Conservation (phyloP, 2,797 vertebrate genomes). For the Phylloscopus collybita region DNA sequence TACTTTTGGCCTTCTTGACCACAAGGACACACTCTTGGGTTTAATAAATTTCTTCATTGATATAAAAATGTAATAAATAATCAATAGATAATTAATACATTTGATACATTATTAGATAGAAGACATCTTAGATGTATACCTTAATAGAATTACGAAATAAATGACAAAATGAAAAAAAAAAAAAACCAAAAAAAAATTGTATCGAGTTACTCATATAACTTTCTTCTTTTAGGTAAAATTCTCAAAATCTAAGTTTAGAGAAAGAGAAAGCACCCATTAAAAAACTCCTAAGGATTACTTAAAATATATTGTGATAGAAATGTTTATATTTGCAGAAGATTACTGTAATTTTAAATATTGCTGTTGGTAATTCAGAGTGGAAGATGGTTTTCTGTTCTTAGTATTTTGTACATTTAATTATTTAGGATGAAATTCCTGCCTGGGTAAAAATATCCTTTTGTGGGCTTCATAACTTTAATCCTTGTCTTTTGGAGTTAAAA, state of each 20-base stretch:
- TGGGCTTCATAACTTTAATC: background rate
- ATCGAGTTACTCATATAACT: background rate
- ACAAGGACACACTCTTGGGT: background rate
- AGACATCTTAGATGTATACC: background rate
- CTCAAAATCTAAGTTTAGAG: background rate
- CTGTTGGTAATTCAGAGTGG: background rate
- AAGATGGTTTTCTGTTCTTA: background rate
- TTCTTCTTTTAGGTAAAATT: background rate
- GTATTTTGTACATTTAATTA: background rate
- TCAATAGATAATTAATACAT: background rate
- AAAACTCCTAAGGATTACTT: fast-evolving
- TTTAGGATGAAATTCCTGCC: background rate
- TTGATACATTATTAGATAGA: background rate
- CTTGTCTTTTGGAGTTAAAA: background rate
- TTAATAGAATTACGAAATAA: background rate
- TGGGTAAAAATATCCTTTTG: background rate
- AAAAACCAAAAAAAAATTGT: background rate
- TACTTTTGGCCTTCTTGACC: fast-evolving
- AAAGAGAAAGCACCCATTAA: background rate
- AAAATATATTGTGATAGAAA: background rate
- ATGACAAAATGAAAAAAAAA: background rate
- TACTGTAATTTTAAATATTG: background rate
- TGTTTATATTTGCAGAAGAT: background rate
- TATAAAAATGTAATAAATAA: background rate
- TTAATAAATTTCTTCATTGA: background rate